Base-by-base conservation (phyloP, 2,888 invertebrate genomes). In the Drosophila emarginata region DNA sequence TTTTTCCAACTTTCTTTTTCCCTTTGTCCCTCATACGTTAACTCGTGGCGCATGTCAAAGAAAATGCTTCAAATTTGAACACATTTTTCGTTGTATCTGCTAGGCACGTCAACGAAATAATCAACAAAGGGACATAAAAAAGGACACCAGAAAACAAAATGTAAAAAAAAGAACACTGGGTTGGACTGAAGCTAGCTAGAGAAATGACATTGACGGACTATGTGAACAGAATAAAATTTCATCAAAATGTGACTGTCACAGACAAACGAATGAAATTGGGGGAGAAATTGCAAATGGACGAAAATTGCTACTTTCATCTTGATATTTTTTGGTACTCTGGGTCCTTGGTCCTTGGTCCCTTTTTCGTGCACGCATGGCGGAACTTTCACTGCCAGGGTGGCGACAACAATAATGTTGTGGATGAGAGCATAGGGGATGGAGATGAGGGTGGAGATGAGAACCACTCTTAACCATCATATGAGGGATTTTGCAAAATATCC, bases 151-250 rank as follows among this genome's bases (percentile, higher is more conserved):
- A 85, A 76, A 69, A 75, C 74, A 69, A 76, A 69, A 75, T 72
- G 67, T 67, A 36, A 64, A 51, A 50, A 60, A 32, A 14, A 28
- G 28, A 51, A 51, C 52, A 52, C 18, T 45, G 28, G 7, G 51
- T 32, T 37, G 45, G 73, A 71, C 64, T 74, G 76, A 80, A 88
- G 80, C 84, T 77, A 76, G 85, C 82, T 68, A 70, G 82, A 78
- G 77, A 88, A 74, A 81, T 89, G 84, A 89, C 89, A 89, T 89
- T 88, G 88, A 89, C 81, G 88, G 74, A 73, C 69, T 86, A 80
- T 83, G 89, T 80, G 82, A 78, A 80, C 76, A 69, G 90, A 89
- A 86, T 89, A 80, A 80, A 89, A 86, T 88, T 80, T 82, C 80
- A 76, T 80, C 84, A 78, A 79, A 89, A 87, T 78, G 79, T 77